Conservation (phyloP, 1,140 invertebrate species). For the Tribolium madens region DNA sequence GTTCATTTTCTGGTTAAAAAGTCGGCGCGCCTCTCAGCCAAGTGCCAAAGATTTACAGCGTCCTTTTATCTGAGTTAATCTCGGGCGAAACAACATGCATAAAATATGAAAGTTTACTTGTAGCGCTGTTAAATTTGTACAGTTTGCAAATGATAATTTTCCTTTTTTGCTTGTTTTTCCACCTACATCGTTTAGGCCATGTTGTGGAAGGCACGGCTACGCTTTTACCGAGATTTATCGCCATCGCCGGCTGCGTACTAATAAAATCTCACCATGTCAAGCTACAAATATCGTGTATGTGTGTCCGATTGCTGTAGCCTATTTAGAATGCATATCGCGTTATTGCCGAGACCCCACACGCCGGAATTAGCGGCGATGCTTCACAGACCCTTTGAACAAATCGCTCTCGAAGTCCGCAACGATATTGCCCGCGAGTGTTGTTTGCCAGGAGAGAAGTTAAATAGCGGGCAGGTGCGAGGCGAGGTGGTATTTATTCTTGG, state of each 20-base stretch:
- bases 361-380: constrained; percentile 26
- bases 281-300: constrained; percentile 47
- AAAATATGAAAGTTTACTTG: constrained; percentile 42
- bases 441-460: constrained; percentile 18
- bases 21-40: not conserved
- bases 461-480: constrained; percentile 11
- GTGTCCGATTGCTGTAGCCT: constrained; percentile 30
- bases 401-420: not conserved
- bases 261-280: constrained; percentile 45
- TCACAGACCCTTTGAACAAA: constrained; percentile 7
- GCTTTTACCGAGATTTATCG: constrained; percentile 50
- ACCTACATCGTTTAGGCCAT: constrained; percentile 23
- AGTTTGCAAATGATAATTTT: constrained; percentile 31
- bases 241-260: constrained; percentile 44
- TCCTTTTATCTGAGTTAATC: constrained; percentile 33
- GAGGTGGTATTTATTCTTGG: not conserved
- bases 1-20: too few relatives aligned
- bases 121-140: constrained; percentile 31
- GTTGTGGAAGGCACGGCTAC: constrained; percentile 45
- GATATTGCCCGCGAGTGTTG: too few relatives aligned
- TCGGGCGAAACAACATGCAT: constrained; percentile 26
- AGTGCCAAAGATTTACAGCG: constrained; percentile 36
- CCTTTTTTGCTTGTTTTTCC: constrained; percentile 25
- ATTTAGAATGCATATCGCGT: constrained; percentile 49
- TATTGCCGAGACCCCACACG: constrained; percentile 48